Base-by-base conservation (phyloP, 1,140 invertebrate genomes). In the Microplitis mediator region DNA sequence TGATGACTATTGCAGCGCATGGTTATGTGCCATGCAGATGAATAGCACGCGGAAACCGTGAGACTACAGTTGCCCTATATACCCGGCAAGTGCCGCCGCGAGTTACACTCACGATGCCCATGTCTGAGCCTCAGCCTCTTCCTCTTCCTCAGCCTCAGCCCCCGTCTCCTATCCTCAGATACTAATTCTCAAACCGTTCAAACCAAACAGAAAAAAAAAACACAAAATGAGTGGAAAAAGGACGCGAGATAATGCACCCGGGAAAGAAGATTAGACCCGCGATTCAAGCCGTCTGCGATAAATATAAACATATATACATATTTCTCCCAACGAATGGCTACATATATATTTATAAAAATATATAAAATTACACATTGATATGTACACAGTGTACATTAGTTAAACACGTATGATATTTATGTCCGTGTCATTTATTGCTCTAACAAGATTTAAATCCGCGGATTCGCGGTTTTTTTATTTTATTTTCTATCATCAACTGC, bases 51-150 rank as follows among this genome's bases (percentile, higher is more conserved):
- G 82, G 80, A 85, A 85, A 86, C 83, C 84, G 84, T 86, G 84
- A 86, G 84, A 85, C 81, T 86, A 82, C 80, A 76, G 77, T 83
- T 85, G 84, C 84, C 84, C 84, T 85, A 86, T 86, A 86, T 86
- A 86, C 85, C 82, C 5, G 39, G 83, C 75, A 78, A 71, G 65
- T 58, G 72, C 62, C 14, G 45, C 50, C 69, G 71, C 66, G 73
- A 60, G 54, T 71, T 65, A 76, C 78, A 79, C 74, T 77, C 81
- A 84, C 82, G 83, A 81, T 79, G 82, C 73, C 80, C 78, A 16
- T 36, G 31, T 62, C 45, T 11, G 6, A 9, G 39, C 39, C n/a
- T n/a, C 23, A 23, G 23, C 23, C 23, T 23, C 23, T 45, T 9
- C 39, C 39, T 45, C 39, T 11, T 9, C 6, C 39, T 11, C 39